Percentiles rank a stretch among this genome's conserved stretches.
Evolutionary conservation across 2,888 invertebrate species (phyloP).

Genomic region (Rhaphigaster nebulosa): DNA sequence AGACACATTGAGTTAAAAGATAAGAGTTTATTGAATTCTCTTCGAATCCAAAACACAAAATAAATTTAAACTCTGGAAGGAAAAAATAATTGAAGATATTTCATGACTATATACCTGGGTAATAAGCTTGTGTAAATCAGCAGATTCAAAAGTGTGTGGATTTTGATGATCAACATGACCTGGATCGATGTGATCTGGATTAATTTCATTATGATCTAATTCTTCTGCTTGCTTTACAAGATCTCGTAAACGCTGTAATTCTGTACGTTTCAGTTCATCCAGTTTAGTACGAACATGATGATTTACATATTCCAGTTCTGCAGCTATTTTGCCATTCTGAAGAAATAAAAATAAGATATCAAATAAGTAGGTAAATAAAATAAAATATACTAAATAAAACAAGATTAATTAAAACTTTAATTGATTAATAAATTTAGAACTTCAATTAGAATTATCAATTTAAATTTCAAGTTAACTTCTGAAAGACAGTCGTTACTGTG

Average conservation of each 20-base stretch:
- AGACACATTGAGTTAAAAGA: too few species aligned
- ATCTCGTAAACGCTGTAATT: conserved; percentile 84
- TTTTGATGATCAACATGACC: conserved; percentile 91
- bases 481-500: neutral
- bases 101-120: conserved; percentile 73
- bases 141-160: conserved; percentile 93
- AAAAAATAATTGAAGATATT: neutral
- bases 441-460: neutral
- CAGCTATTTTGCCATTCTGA: conserved; percentile 91
- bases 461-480: neutral
- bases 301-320: conserved; percentile 89
- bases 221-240: conserved; percentile 77
- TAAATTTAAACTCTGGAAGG: neutral
- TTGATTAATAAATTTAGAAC: neutral
- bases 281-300: conserved; percentile 88
- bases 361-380: neutral
- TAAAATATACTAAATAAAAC: neutral
- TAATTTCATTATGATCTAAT: conserved; percentile 73
- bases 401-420: neutral
- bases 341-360: conserved; percentile 60
- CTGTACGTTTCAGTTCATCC: conserved; percentile 93
- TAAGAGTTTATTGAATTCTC: too few species aligned
- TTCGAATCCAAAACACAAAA: too few species aligned
- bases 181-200: conserved; percentile 75
- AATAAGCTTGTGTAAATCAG: conserved; percentile 93